Percentiles rank a stretch among this genome's conserved stretches.
Conservation (phyloP, 1,140 invertebrate species). For the Hypothenemus hampei region DNA sequence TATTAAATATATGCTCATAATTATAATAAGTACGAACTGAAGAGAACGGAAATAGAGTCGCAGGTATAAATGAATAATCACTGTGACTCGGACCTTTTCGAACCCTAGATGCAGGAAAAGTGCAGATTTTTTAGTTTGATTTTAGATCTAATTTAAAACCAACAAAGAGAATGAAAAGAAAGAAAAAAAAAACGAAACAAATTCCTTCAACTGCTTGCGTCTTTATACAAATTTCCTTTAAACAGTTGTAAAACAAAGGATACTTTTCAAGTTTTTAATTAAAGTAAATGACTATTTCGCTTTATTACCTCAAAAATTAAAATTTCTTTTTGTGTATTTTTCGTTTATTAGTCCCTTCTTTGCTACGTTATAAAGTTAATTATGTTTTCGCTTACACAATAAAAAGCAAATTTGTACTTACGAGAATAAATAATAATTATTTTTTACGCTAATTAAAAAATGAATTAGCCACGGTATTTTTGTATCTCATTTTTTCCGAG, state of each 20-base stretch:
- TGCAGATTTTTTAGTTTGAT: no score
- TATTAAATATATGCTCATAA: no score
- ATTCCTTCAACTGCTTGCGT: slow-evolving; percentile 19
- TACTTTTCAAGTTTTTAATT: slow-evolving; percentile 45
- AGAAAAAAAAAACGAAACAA: no score
- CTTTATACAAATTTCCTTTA: slow-evolving; percentile 41
- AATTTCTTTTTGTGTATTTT: slow-evolving; percentile 36
- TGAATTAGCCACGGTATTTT: slow-evolving; percentile 9
- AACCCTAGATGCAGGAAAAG: no score
- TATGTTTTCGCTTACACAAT: slow-evolving; percentile 35
- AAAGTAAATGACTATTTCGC: slow-evolving; percentile 45
- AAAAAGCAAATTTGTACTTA: slow-evolving; percentile 26
- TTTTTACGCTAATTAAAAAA: slow-evolving; percentile 40
- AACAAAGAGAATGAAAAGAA: no score
- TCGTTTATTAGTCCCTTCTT: slow-evolving; percentile 30
- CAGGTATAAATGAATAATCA: no score
- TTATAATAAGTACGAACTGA: no score
- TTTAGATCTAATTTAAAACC: no score
- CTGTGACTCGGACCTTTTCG: no score
- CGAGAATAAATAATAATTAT: slow-evolving; percentile 27
- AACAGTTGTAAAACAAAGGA: slow-evolving; percentile 38
- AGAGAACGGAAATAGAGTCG: no score
- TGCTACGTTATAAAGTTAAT: slow-evolving; percentile 35
- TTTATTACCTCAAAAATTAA: slow-evolving; percentile 44
- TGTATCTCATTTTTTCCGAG: slow-evolving; percentile 4